Evolutionary conservation across 2,113 vertebrate species (phyloP), one percentile per base, ranked within the genome.

Genomic region (Platycercus adscitus): DNA sequence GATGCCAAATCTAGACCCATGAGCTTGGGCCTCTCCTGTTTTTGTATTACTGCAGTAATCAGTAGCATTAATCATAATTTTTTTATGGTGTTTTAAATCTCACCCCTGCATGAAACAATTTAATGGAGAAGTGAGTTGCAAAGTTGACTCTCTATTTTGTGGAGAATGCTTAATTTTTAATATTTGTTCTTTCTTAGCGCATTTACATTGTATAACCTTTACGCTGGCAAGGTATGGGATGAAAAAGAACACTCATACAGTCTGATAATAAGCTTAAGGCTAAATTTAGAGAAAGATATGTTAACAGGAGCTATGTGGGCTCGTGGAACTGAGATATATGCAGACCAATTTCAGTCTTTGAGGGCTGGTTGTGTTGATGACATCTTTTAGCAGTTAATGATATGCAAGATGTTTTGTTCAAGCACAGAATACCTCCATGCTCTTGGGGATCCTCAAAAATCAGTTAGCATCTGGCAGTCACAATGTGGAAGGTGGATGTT

Each of bases 401-500:
- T 31, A 35, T 41, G 33, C 50, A 88, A 50, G 64, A 28, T 68
- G 19, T 28, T 73, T 15, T 35, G 5, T 61, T 69, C 75, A 49
- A 50, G 17, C 50, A 70, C 43, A 70, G 63, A 72, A 41, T 41
- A 31, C 4, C 26, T 85, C 58, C 39, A 37, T 88, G 50, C 17
- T 91, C 37, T 41, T 76, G 56, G 69, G 80, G 13, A 44, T 20
- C 47, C 14, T 79, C 21, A 65, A 26, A 52, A 52, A 87, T 52
- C 21, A 17, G 53, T 65, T 69, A 79, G 39, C 52, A 92, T 56
- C 37, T 15, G 12, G 47, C 52, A 84, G 37, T 37, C 73, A 81
- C 69, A 28, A 2, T 2, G n/a, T 81, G 79, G 93, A 94, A 94
- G 90, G 79, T 91, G 80, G 88, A 90, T 81, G 19, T 23, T 63